Evolutionary conservation across 1,140 invertebrate genomes (phyloP).

Genomic region (Pseudomyrmex dendroicus): DNA sequence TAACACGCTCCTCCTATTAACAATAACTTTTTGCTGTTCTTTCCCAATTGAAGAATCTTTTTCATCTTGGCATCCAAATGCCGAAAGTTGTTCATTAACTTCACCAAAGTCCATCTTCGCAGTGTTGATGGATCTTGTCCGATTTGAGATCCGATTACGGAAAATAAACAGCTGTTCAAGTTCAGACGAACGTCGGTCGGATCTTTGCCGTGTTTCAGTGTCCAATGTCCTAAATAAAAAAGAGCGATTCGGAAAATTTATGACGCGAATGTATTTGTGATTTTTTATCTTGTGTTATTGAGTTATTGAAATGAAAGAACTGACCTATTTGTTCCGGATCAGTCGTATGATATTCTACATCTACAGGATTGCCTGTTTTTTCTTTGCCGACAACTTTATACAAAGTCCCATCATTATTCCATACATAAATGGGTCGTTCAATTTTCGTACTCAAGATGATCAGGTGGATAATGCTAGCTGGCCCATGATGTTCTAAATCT

Average conservation of each 20-base stretch:
- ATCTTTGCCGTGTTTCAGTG: slow-evolving; percentile 56
- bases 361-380: background rate
- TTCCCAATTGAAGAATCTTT: slow-evolving; percentile 11
- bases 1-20: slow-evolving; percentile 74
- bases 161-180: slow-evolving; percentile 73
- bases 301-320: background rate
- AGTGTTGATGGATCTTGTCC: slow-evolving; percentile 4
- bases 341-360: slow-evolving; percentile 59
- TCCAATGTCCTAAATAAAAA: slow-evolving; percentile 70
- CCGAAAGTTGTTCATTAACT: slow-evolving; percentile 49
- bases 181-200: slow-evolving; percentile 11
- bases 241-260: background rate
- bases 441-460: slow-evolving; percentile 41
- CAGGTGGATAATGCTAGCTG: slow-evolving; percentile 58
- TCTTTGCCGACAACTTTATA: slow-evolving; percentile 34
- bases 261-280: background rate
- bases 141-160: slow-evolving; percentile 63
- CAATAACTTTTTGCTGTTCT: slow-evolving; percentile 2
- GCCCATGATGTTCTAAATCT: slow-evolving; percentile 60
- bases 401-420: background rate
- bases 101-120: slow-evolving; percentile 38
- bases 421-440: slow-evolving; percentile 55
- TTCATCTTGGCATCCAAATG: slow-evolving; percentile 44
- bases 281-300: background rate
- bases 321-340: background rate